Conservation (phyloP, 35 echinoderm and acorn worm species). For the Diadema setosum region DNA sequence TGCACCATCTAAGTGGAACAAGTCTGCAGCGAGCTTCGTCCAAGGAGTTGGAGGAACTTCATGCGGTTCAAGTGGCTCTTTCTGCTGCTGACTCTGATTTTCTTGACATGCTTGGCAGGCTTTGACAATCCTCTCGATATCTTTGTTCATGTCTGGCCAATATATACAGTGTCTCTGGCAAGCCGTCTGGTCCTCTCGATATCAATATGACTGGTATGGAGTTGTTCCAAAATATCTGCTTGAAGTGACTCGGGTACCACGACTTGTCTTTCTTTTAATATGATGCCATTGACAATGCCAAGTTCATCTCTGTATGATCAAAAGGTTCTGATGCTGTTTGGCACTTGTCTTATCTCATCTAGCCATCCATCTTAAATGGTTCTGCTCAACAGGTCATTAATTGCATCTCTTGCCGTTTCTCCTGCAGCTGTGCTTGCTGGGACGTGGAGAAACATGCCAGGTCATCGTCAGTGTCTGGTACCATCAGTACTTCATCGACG, state of each 20-base stretch:
- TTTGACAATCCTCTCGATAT: neutral
- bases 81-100: neutral
- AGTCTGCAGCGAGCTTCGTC: conserved; percentile 24
- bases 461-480: neutral
- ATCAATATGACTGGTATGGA: conserved; percentile 49
- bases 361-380: conserved; percentile 19
- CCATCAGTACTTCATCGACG: too few species aligned
- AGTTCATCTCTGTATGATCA: conserved; percentile 56
- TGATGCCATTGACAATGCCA: conserved; percentile 52
- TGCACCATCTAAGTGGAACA: neutral
- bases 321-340: too few species aligned
- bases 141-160: conserved; percentile 62
- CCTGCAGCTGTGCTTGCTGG: too few species aligned
- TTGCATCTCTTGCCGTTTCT: neutral
- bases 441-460: too few species aligned
- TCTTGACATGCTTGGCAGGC: conserved; percentile 34
- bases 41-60: neutral
- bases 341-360: neutral
- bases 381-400: conserved; percentile 19
- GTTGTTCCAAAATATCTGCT: neutral
- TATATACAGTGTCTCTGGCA: conserved; percentile 20
- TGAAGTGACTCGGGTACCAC: conserved; percentile 20
- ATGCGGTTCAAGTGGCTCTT: neutral
- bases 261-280: conserved; percentile 61
- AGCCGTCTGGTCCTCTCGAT: conserved; percentile 33